phyloP scores from a whole-genome alignment of 2,113 vertebrate species.

The Strix uralensis region DNA sequence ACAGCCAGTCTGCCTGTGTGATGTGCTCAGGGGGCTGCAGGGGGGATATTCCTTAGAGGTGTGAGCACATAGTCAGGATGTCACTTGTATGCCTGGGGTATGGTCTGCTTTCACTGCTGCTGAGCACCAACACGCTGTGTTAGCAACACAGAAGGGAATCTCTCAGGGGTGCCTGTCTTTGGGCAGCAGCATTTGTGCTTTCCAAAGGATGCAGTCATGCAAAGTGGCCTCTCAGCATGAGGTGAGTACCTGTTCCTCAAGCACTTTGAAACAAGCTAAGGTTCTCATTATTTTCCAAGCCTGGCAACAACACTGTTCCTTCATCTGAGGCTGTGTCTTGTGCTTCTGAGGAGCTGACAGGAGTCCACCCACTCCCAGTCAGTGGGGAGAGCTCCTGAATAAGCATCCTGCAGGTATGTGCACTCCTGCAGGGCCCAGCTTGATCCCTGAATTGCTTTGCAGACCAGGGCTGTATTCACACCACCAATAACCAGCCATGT shows the following conservation, averaged over 20 bases:
- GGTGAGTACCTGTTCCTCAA: background rate
- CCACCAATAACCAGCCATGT: background rate
- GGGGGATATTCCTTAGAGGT: background rate
- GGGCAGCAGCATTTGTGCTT: background rate
- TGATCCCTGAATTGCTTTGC: background rate
- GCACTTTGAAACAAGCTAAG: background rate
- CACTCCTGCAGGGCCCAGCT: background rate
- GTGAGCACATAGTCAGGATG: background rate
- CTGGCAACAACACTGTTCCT: background rate
- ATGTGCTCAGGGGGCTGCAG: background rate
- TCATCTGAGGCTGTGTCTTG: background rate
- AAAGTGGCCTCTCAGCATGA: background rate
- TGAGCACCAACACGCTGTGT: accelerated
- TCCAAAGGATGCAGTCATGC: background rate
- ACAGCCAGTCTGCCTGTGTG: background rate
- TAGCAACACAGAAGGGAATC: background rate
- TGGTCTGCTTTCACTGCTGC: background rate
- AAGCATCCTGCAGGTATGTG: background rate
- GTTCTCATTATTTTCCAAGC: background rate
- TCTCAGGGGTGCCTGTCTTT: background rate
- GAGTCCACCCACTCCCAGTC: background rate
- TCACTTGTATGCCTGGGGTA: background rate
- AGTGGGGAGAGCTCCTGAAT: background rate
- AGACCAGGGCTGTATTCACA: background rate
- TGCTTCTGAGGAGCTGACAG: background rate